A percentile compares a stretch with the other conserved stretches of the same genome.
phyloP scores from a whole-genome alignment of 2,113 vertebrate species.

The Aegotheles bennettii region DNA sequence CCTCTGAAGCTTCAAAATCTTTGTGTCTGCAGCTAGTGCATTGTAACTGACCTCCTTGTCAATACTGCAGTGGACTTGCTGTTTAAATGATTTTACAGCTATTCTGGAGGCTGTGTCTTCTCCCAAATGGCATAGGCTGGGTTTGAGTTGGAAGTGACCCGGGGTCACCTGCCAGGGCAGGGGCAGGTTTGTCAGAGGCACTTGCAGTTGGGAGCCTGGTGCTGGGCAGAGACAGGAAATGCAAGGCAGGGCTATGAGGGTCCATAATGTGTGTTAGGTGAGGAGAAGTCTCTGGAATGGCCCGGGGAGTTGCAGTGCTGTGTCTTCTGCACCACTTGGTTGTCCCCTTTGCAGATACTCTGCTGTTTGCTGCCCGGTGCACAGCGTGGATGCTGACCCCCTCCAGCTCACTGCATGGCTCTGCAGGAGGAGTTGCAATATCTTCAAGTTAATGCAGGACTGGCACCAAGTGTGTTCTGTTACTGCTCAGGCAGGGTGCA shows the following conservation, averaged over 20 bases:
- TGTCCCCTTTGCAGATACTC: fast-evolving
- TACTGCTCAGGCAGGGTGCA: neutral
- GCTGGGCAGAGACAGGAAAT: neutral
- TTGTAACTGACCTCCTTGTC: neutral
- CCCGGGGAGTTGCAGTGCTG: neutral
- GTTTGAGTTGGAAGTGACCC: fast-evolving
- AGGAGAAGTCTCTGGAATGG: neutral
- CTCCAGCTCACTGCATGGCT: fast-evolving
- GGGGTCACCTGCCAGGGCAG: neutral
- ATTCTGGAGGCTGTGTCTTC: neutral
- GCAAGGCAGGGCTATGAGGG: neutral
- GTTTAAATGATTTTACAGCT: neutral
- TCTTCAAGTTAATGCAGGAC: fast-evolving
- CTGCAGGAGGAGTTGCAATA: neutral
- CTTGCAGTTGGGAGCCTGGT: neutral
- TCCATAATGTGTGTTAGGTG: fast-evolving
- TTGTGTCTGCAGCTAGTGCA: neutral
- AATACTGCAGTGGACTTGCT: fast-evolving
- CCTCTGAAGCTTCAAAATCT: neutral
- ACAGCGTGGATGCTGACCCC: neutral
- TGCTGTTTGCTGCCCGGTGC: fast-evolving
- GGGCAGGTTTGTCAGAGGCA: neutral
- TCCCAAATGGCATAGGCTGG: fast-evolving
- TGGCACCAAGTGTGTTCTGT: no score
- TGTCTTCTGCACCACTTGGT: neutral